Conservation (phyloP, 2,797 vertebrate species). For the Falco biarmicus region DNA sequence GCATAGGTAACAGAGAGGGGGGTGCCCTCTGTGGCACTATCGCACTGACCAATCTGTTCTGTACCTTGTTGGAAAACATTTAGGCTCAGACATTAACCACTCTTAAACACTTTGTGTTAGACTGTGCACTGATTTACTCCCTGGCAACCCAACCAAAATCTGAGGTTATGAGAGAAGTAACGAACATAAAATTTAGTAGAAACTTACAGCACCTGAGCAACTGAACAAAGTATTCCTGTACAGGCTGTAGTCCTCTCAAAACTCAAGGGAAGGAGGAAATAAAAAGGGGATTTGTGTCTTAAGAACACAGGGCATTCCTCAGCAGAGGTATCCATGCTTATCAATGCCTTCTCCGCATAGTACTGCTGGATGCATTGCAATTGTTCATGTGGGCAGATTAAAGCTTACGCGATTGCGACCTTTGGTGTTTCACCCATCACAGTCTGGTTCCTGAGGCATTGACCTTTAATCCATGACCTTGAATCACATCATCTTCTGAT, state of each 20-base stretch:
- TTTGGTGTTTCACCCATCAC: neutral
- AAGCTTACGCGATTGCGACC: fast-evolving
- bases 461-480: neutral
- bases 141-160: fast-evolving
- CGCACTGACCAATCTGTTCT: neutral
- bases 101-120: neutral
- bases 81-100: neutral
- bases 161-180: neutral
- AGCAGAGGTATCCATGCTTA: neutral
- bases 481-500: neutral
- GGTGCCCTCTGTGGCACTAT: neutral
- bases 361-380: neutral
- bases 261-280: neutral
- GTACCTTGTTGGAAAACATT: neutral
- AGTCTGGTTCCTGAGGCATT: neutral
- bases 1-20: neutral
- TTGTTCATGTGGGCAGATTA: neutral
- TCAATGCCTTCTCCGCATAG: neutral
- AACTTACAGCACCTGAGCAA: neutral
- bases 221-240: neutral
- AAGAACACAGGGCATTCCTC: neutral
- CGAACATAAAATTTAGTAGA: neutral
- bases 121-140: neutral
- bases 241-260: neutral
- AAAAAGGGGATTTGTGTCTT: neutral